A percentile compares a stretch with the other conserved stretches of the same genome.
These are phyloP conservation scores for Temnothorax unifasciatus DNA, from an alignment of 2,888 invertebrate species.

Conservation along the genomic window DNA sequence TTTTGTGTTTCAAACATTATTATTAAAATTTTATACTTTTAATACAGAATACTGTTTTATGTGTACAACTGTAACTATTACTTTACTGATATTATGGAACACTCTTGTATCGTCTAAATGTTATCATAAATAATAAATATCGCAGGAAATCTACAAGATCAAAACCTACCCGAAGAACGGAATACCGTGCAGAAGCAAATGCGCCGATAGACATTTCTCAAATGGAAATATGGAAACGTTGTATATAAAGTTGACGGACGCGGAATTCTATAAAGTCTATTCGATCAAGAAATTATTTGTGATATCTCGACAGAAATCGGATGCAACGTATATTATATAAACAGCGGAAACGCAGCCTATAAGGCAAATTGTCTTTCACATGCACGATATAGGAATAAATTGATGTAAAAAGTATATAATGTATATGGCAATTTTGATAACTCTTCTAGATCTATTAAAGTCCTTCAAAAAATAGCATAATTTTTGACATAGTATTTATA, in stretches of 20 bases:
- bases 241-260: slow-evolving; percentile 83
- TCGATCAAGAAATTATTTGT: slow-evolving; percentile 88
- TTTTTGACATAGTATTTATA: not conserved
- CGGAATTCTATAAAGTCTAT: slow-evolving; percentile 88
- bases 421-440: not conserved
- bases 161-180: slow-evolving; percentile 85
- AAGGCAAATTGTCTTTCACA: slow-evolving; percentile 86
- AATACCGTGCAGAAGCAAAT: slow-evolving; percentile 80
- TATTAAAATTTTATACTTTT: no score
- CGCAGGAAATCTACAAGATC: slow-evolving; percentile 81
- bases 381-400: no score
- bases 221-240: slow-evolving; percentile 60
- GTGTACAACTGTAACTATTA: no score
- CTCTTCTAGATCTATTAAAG: not conserved
- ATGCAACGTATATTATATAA: slow-evolving; percentile 87
- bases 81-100: no score
- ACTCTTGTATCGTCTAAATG: no score
- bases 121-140: not conserved
- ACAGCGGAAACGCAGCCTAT: slow-evolving; percentile 93
- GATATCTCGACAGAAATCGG: slow-evolving; percentile 87
- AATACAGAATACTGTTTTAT: no score
- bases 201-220: slow-evolving; percentile 74
- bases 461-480: not conserved
- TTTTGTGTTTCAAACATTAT: no score
- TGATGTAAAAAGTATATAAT: no score